Evolutionary conservation across 2,113 vertebrate genomes (phyloP).

Genomic region (Scopus umbretta): DNA sequence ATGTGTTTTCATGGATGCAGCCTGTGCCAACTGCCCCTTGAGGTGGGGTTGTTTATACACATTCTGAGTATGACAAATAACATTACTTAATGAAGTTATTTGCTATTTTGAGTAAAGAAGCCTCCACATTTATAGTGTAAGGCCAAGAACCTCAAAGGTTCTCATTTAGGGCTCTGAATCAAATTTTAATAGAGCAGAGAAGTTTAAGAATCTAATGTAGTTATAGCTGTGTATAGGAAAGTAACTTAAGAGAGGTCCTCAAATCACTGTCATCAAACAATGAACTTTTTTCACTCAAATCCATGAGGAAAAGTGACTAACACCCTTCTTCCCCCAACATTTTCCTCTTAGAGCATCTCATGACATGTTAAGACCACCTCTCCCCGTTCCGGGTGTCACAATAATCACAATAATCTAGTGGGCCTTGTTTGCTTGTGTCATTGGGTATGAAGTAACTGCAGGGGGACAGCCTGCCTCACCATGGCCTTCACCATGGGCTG

Average conservation of each 20-base stretch:
- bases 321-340: not conserved
- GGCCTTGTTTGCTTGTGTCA: not conserved
- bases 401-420: not conserved
- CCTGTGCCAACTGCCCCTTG: not conserved
- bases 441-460: not conserved
- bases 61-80: not conserved
- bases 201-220: not conserved
- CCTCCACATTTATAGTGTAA: not conserved
- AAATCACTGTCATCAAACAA: not conserved
- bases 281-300: not conserved
- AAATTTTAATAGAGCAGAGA: not conserved
- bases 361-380: not conserved
- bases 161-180: not conserved
- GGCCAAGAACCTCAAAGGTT: not conserved
- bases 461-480: no score
- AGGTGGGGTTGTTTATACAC: not conserved
- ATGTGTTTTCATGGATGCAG: not conserved
- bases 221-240: not conserved
- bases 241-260: not conserved
- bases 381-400: not conserved
- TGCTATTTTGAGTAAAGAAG: not conserved
- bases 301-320: not conserved
- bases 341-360: not conserved
- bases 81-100: not conserved
- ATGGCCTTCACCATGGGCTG: no score